Evolutionary conservation across 2,797 vertebrate genomes (phyloP).

Genomic region (Kryptopterus vitreolus): DNA sequence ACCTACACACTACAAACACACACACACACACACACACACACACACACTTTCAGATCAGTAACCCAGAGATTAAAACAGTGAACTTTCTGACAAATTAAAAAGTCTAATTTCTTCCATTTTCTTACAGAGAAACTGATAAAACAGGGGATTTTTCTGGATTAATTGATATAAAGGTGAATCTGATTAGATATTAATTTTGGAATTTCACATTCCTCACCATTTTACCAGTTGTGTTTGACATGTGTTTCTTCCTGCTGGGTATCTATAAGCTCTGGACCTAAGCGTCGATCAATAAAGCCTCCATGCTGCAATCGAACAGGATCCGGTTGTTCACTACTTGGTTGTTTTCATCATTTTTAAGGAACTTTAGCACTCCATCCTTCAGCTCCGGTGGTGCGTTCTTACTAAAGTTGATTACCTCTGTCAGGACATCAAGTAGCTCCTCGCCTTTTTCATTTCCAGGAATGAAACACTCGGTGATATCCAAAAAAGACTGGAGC

Average conservation of each 20-base stretch:
- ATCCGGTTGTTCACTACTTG: slow-evolving; percentile 75
- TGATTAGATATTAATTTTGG: no score
- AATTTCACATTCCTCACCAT: background rate
- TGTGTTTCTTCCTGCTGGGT: background rate
- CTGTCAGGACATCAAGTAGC: slow-evolving; percentile 89
- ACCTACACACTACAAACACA: no score
- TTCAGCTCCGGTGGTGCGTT: slow-evolving; percentile 80
- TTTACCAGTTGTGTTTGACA: background rate
- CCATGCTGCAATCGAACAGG: slow-evolving; percentile 84
- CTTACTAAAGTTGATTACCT: slow-evolving; percentile 79
- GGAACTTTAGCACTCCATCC: slow-evolving; percentile 73
- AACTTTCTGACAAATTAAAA: background rate
- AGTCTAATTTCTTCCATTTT: background rate
- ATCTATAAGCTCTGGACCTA: slow-evolving; percentile 40
- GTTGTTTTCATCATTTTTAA: slow-evolving; percentile 81
- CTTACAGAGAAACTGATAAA: background rate
- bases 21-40: background rate
- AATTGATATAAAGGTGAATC: no score
- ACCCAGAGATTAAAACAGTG: no score
- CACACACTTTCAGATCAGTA: no score
- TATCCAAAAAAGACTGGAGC: slow-evolving; percentile 84
- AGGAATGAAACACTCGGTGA: slow-evolving; percentile 86
- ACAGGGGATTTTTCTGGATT: no score
- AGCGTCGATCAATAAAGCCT: slow-evolving; percentile 76
- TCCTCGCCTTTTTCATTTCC: slow-evolving; percentile 82